phyloP scores from a whole-genome alignment of 1,140 invertebrate genomes.

The Cepaea nemoralis region DNA sequence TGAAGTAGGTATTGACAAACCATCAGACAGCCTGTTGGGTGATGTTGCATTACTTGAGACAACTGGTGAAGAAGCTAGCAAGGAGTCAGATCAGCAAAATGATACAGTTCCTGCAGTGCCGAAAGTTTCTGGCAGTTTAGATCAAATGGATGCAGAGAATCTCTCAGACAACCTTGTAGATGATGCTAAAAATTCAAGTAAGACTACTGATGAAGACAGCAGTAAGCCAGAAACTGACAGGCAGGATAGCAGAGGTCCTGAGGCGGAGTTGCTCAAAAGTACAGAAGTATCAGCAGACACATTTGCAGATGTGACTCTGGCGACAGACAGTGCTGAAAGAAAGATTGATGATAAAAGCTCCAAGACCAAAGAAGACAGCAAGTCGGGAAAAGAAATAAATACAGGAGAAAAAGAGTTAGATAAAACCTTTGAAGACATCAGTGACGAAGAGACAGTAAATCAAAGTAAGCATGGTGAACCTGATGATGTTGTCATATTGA shows the following conservation, averaged over 20 bases:
- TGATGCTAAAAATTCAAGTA: no score
- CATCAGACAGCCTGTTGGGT: neutral
- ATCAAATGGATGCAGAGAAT: no score
- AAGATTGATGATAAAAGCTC: neutral
- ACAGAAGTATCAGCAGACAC: neutral
- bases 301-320: neutral
- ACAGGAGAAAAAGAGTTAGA: neutral
- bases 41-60: neutral
- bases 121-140: no score
- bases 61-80: neutral
- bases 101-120: neutral
- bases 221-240: neutral
- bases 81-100: neutral
- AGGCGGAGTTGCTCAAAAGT: neutral
- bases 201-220: neutral
- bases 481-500: slow-evolving; percentile 20
- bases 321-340: neutral
- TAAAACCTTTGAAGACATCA: slow-evolving; percentile 24
- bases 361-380: neutral
- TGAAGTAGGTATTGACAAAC: neutral
- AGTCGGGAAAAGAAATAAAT: neutral
- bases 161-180: no score
- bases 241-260: neutral
- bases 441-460: slow-evolving; percentile 25
- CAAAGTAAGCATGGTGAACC: neutral